Conservation (phyloP, 2,797 vertebrate genomes). For the Myoxocephalus aenaeus region DNA sequence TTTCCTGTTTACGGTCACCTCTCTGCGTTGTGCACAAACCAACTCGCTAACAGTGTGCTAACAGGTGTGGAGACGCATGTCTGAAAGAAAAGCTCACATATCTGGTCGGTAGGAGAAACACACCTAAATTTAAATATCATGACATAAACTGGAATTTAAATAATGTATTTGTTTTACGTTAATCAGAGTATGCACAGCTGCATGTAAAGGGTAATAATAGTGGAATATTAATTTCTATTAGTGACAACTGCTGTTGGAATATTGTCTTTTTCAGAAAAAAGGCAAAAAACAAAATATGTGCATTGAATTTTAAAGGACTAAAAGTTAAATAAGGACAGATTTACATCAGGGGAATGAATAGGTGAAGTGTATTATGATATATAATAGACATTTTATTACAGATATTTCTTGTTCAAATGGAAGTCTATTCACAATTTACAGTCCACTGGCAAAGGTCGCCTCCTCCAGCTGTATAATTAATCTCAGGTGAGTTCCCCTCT, state of each 20-base stretch:
- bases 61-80: no score
- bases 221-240: background rate
- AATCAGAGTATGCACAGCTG: background rate
- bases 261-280: background rate
- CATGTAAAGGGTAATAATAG: background rate
- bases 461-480: background rate
- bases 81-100: no score
- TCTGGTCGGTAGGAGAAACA: no score
- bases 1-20: no score
- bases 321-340: background rate
- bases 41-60: no score
- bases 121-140: no score
- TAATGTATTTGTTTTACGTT: no score
- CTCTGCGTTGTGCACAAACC: no score
- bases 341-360: background rate
- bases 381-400: background rate
- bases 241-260: background rate
- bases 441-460: constrained; percentile 11
- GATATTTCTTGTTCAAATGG: background rate
- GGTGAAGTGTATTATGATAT: background rate
- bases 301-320: background rate
- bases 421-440: background rate
- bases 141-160: no score
- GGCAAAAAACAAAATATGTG: background rate
- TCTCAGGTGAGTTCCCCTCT: background rate